Conservation (phyloP, 2,113 vertebrate genomes). For the Microcebus griseorufus region DNA sequence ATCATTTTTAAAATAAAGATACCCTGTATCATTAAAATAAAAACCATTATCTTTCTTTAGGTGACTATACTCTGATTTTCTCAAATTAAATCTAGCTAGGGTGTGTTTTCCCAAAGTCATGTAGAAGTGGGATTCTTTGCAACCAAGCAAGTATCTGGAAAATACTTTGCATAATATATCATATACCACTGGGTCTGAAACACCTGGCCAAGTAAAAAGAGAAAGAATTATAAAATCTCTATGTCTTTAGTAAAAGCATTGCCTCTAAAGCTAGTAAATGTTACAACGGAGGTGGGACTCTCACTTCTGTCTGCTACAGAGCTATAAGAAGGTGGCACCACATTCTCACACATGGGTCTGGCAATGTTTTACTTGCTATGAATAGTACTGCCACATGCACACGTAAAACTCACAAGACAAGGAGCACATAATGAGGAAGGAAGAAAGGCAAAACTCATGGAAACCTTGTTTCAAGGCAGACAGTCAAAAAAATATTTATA, state of each 20-base stretch:
- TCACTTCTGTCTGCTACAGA: not conserved
- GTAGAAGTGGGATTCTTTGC: slow-evolving; percentile 1
- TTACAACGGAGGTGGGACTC: not conserved
- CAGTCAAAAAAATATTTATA: not conserved
- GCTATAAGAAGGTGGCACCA: not conserved
- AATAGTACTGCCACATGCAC: not conserved
- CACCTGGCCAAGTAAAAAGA: not conserved
- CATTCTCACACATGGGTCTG: not conserved
- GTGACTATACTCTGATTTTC: not conserved
- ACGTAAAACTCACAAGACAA: not conserved
- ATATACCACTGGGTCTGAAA: not conserved
- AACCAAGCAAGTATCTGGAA: not conserved
- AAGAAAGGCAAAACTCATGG: not conserved
- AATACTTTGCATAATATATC: not conserved
- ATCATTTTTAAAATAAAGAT: not conserved
- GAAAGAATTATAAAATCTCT: not conserved
- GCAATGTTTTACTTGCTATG: not conserved
- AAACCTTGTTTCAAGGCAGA: slow-evolving; percentile 10
- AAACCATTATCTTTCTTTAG: too few relatives aligned
- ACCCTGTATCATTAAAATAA: not conserved
- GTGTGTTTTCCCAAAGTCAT: not conserved
- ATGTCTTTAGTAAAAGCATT: not conserved
- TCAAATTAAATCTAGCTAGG: not conserved
- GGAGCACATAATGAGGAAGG: not conserved
- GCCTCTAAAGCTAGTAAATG: not conserved